Percentiles rank a stretch among this genome's conserved stretches.
Conservation (phyloP, 2,113 vertebrate species). For the Dromiciops gliroides region DNA sequence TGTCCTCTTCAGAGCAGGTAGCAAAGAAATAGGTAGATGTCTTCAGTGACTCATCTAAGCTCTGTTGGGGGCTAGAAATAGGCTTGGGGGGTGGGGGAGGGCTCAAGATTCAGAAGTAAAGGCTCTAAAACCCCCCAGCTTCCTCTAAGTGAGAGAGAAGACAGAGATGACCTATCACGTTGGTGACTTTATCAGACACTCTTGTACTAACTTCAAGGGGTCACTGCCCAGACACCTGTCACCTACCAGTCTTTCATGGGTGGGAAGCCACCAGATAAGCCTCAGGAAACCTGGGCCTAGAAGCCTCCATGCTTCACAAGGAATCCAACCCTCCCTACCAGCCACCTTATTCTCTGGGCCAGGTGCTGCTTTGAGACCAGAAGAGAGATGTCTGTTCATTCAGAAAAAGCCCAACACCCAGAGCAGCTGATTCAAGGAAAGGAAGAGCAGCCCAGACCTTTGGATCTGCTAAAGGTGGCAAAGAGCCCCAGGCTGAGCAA, state of each 20-base stretch:
- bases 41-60: constrained; percentile 62
- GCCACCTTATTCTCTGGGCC: neutral
- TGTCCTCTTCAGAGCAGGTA: neutral
- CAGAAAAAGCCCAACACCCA: neutral
- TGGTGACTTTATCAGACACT: constrained; percentile 53
- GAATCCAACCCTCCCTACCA: neutral
- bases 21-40: constrained; percentile 36
- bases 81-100: constrained; percentile 59
- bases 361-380: neutral
- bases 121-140: constrained; percentile 53
- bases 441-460: constrained; percentile 12
- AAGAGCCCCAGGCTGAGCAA: neutral
- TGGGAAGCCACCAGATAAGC: neutral
- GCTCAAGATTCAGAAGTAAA: constrained; percentile 53
- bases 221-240: neutral
- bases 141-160: constrained; percentile 45
- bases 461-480: constrained; percentile 59
- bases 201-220: neutral
- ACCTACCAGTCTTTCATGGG: neutral
- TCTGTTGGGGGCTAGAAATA: constrained; percentile 60
- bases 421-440: neutral
- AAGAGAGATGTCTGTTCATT: neutral
- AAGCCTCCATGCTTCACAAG: neutral
- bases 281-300: neutral
- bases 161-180: constrained; percentile 20